Evolutionary conservation across 2,113 vertebrate genomes (phyloP), one percentile per base, ranked within the genome.

Genomic region (Blennius ocellaris): DNA sequence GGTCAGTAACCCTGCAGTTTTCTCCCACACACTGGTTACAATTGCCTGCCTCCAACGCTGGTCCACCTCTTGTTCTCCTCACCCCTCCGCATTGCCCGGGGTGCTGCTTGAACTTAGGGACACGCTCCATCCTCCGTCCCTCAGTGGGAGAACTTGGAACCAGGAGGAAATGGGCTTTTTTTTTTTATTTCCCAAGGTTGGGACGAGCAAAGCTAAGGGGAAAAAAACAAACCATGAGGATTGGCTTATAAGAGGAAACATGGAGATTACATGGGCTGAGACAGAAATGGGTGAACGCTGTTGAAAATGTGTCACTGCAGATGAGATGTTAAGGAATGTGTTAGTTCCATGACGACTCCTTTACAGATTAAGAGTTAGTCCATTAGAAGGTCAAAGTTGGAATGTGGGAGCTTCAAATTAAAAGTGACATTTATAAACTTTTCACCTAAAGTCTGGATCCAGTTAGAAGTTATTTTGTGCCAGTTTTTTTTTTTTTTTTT

Each of bases 61-160:
- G 76, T 87, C 71, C 83, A 89, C 77, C 74, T 81, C 86, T 76
- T 85, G 85, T 76, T 78, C 87, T 82, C 57, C 60, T 87, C 89
- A 76, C 82, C 81, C 76, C 83, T 83, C 51, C 51, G 37, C 57
- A 76, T 88, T 70, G 93, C 93, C 92, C 17, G 73, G 64, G 92
- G 92, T 88, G 69, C 77, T 48, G 74, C 80, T 83, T 93, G 93
- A 93, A 93, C 92, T 87, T 85, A 84, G 83, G 87, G 92, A 90
- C 90, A 82, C 88, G 57, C 81, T 91, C 71, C 45, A 73, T 85
- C 86, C 90, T 91, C 71, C 45, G 75, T 85, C 86, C 90, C 91
- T 92, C 88, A 84, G 92, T 89, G 87, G 92, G 93, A 91, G 89
- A 89, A 84, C 87, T 90, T 87, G 86, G 91, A 87, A 90, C 66